Evolutionary conservation across 2,797 vertebrate genomes (phyloP).

Genomic region (Lates japonicus): DNA sequence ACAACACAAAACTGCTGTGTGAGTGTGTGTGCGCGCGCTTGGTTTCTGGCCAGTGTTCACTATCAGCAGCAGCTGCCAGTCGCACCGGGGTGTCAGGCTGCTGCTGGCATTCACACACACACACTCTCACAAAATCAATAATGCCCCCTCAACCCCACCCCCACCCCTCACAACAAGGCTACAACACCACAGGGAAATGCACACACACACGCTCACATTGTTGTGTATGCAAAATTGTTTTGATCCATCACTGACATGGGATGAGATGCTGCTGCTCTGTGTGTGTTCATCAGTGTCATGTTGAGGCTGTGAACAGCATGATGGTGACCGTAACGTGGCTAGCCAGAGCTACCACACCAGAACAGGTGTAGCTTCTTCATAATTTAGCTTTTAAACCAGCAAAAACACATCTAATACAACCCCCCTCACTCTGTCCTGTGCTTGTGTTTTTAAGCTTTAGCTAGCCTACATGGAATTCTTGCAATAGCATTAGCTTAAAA

Average conservation of each 20-base stretch:
- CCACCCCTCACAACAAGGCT: slow-evolving; percentile 39
- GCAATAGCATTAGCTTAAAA: background rate
- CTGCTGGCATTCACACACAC: slow-evolving; percentile 65
- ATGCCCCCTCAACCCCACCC: slow-evolving; percentile 8
- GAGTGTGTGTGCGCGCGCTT: slow-evolving; percentile 42
- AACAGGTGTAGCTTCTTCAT: slow-evolving; percentile 2
- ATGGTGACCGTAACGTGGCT: background rate
- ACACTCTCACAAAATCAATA: slow-evolving; percentile 69
- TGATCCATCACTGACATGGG: slow-evolving; percentile 31
- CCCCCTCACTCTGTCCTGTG: background rate
- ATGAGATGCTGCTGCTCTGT: background rate
- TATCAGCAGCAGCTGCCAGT: slow-evolving; percentile 81
- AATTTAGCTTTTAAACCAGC: slow-evolving; percentile 8
- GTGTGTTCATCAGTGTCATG: background rate
- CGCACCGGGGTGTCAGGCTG: slow-evolving; percentile 75
- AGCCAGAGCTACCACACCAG: background rate
- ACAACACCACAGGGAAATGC: slow-evolving; percentile 40
- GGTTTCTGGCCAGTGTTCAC: slow-evolving; percentile 67
- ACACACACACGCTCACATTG: slow-evolving; percentile 26
- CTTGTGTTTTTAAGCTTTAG: slow-evolving; percentile 19
- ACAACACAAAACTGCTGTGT: slow-evolving; percentile 47
- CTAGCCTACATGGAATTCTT: slow-evolving; percentile 8
- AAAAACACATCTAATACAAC: background rate
- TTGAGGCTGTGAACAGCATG: slow-evolving; percentile 14
- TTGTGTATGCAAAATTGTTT: slow-evolving; percentile 30